Evolutionary conservation across 2,888 invertebrate genomes (phyloP), one percentile per base, ranked within the genome.

Genomic region (Polietes domitor): DNA sequence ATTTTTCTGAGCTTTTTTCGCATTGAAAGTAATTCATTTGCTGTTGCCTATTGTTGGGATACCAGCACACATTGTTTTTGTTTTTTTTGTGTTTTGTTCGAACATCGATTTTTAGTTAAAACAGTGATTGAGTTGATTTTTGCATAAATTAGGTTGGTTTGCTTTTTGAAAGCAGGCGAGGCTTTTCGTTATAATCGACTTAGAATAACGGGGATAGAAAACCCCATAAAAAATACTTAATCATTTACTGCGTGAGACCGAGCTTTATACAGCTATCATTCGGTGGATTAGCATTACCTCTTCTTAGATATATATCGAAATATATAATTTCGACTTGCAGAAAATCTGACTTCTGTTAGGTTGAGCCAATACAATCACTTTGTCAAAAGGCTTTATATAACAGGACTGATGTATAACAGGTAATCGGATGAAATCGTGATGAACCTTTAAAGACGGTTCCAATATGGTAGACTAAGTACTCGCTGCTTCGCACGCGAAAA

Each of bases 21-120:
- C 68, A 41, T 15, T 12, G 24, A 68, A 68, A 68, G 24, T 68
- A 68, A 43, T 68, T 43, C 68, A 68, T 12, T 21, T 9, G 21
- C 9, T 37, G 37, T 65, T 65, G 37, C 1, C 41, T n/a, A n/a
- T n/a, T 17, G 19, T 1, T 21, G 1, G 15, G 37, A 19, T 19
- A 65, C 26, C 24, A 3, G 10, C 21, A 24, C 24, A 26, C 58
- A 26, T 24, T 9, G n/a, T n/a, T n/a, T n/a, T n/a, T n/a, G n/a
- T n/a, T n/a, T n/a, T n/a, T n/a, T n/a, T n/a, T 26, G 5, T 58
- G n/a, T 9, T 53, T 10, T 10, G 21, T 19, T 5, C 77, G 47
- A n/a, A n/a, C 71, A 82, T 32, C 65, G 17, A 77, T 83, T 83
- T 74, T 80, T 70, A n/a, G n/a, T 10, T 26, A 17, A 68, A 68